Base-by-base conservation (phyloP, 2,888 invertebrate species). In the Tiliacea citrago region DNA sequence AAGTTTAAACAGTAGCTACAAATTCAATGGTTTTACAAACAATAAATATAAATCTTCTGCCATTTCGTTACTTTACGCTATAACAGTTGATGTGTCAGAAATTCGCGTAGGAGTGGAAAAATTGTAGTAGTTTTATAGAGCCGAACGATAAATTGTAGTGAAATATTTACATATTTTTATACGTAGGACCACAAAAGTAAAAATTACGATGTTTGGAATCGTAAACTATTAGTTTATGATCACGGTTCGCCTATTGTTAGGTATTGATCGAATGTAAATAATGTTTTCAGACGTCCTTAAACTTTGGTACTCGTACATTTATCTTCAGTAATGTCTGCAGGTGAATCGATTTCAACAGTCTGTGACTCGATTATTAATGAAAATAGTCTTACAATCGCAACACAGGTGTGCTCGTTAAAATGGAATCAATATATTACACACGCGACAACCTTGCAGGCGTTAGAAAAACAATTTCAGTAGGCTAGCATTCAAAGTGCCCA, bases 21-120 rank as follows among this genome's bases (percentile, higher is more conserved):
- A 78, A 83, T 82, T 82, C 45, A 71, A 76, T 73, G 57, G 77
- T 81, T 85, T 79, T 75, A 77, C 61, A 82, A 79, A 85, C 76
- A 77, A 79, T 83, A 73, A 77, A 77, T 68, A 83, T 88, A 88
- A 88, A 88, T 86, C 82, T 73, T 87, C 74, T 62, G 67, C 51
- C 62, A 65, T 80, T 71, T 79, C 73, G 76, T 85, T 84, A 68
- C 76, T 82, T 81, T 88, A 82, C 66, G 86, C 79, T 84, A 81
- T 84, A 84, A 83, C 67, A 62, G 57, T 65, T 16, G 66, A 73
- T 76, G 66, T 76, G 73, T 81, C 76, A 63, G 75, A 73, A 71
- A 29, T 67, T 72, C 7, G 66, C 35, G 73, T 83, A 69, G 79
- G 79, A 63, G 69, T 74, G 62, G 51, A 79, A 77, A 58, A 71